phyloP scores from a whole-genome alignment of 2,113 vertebrate species.

The Oncorhynchus mykiss region DNA sequence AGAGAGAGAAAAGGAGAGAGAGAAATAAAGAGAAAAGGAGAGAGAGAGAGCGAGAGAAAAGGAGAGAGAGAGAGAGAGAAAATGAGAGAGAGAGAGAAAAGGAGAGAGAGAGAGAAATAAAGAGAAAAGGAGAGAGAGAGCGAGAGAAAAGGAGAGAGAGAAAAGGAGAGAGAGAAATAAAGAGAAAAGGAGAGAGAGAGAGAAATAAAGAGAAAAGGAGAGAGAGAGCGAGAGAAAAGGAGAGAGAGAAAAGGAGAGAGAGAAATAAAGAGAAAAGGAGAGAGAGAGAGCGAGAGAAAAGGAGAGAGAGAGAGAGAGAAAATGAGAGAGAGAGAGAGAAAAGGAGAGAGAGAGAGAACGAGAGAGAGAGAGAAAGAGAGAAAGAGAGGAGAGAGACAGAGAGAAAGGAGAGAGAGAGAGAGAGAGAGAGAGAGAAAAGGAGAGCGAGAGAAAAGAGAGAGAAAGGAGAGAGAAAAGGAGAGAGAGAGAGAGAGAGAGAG shows the following conservation, averaged over 20 bases:
- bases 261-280: too few relatives aligned
- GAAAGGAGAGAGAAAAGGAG: too few relatives aligned
- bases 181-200: neutral
- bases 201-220: too few relatives aligned
- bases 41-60: neutral
- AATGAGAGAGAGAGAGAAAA: neutral
- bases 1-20: too few relatives aligned
- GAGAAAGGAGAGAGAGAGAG: neutral
- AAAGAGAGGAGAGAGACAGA: slow-evolving; percentile 17
- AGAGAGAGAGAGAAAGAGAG: slow-evolving; percentile 8
- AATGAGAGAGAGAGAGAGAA: neutral
- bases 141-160: neutral
- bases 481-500: neutral
- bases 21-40: neutral
- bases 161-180: too few relatives aligned
- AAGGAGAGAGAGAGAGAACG: neutral
- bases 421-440: too few relatives aligned
- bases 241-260: neutral
- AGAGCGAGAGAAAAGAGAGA: too few relatives aligned
- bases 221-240: slow-evolving; percentile 23
- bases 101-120: too few relatives aligned
- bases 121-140: too few relatives aligned
- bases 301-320: too few relatives aligned
- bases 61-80: too few relatives aligned
- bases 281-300: too few relatives aligned